Conservation (phyloP, 2,113 vertebrate genomes). For the Mormyrus lacerda region DNA sequence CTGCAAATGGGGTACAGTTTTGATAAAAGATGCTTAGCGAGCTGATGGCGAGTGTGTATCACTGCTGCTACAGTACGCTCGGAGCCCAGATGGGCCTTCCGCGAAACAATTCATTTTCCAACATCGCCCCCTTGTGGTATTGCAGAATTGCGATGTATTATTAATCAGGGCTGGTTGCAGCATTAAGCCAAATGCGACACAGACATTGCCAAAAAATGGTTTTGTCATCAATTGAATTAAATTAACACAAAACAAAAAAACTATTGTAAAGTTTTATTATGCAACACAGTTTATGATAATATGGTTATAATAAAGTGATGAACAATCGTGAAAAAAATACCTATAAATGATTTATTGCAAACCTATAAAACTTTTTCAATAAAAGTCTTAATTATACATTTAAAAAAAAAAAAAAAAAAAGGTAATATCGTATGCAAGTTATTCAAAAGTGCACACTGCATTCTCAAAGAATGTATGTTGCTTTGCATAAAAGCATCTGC, state of each 20-base stretch:
- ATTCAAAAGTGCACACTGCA: neutral
- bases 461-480: neutral
- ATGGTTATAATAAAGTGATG: neutral
- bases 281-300: neutral
- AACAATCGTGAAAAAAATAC: neutral
- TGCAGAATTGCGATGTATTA: neutral
- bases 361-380: neutral
- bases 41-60: neutral
- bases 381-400: neutral
- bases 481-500: neutral
- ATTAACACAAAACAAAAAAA: neutral
- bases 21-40: conserved; percentile 3
- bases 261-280: neutral
- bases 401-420: neutral
- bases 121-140: conserved; percentile 12
- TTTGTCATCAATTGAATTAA: neutral
- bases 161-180: too few species aligned
- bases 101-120: conserved; percentile 7
- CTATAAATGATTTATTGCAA: neutral
- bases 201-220: neutral
- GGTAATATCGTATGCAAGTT: neutral
- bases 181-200: neutral
- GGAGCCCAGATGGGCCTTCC: neutral
- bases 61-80: neutral
- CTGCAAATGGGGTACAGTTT: neutral